phyloP scores from a whole-genome alignment of 2,888 invertebrate genomes.

The Slavum lentiscoides region DNA sequence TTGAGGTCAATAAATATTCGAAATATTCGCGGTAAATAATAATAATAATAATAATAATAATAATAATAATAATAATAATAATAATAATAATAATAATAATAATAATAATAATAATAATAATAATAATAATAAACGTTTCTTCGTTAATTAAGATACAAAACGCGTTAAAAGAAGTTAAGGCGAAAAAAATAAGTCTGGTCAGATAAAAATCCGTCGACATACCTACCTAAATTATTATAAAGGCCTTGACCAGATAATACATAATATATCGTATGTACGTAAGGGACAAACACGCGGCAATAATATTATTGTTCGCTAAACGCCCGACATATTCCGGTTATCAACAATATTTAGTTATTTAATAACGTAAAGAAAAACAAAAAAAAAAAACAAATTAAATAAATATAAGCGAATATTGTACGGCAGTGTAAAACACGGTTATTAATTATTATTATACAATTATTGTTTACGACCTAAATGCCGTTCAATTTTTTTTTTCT shows the following conservation, averaged over 20 bases:
- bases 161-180: neutral
- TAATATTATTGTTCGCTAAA: neutral
- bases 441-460: neutral
- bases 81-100: neutral
- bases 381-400: no score
- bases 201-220: neutral
- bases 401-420: neutral
- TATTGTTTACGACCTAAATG: neutral
- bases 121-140: neutral
- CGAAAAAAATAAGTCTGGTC: neutral
- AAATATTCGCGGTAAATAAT: no score
- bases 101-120: neutral
- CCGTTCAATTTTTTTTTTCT: no score
- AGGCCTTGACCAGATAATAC: neutral
- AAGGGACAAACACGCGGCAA: neutral
- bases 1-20: no score
- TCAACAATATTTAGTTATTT: neutral
- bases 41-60: no score
- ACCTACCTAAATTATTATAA: neutral
- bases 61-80: no score
- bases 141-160: neutral
- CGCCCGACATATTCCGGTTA: conserved; percentile 24
- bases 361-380: neutral
- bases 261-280: neutral
- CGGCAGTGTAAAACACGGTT: neutral